Base-by-base conservation (phyloP, 2,797 vertebrate genomes). In the Pseudochirops corinnae region DNA sequence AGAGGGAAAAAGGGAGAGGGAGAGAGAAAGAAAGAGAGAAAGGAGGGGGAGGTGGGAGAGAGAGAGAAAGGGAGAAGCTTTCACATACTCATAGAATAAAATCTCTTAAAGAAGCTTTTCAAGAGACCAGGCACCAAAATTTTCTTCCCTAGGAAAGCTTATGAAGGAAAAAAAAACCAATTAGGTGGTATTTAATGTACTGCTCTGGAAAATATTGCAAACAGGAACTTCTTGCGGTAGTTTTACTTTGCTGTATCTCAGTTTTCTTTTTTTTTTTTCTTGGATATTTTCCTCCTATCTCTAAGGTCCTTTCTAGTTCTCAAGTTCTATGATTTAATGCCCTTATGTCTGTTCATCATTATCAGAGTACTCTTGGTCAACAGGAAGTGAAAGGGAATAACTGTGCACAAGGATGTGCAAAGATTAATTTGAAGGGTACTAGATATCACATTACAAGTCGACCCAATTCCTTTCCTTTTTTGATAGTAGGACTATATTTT, bases 61-160 rank as follows among this genome's bases (percentile, higher is more conserved):
- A 56, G 55, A 18, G 90, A 53, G 91, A 92, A 93, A 90, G 24
- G 55, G n/a, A 90, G 31, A 91, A 91, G n/a, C 18, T n/a, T 33
- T 87, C 96, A 92, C 55, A 29, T 93, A 58, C 92, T 87, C 95
- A 39, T 46, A 46, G 56, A 91, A 33, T 52, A 96, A 58, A 95
- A 28, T 55, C 24, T 16, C 91, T 60, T 92, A 93, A 52, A 94
- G 97, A 91, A 31, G 50, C 33, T 93, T 98, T 97, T 91, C 33
- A 94, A 74, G 92, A 93, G 94, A 90, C 10, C 62, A 93, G 82
- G 57, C 91, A 56, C 55, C 74, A 92, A 95, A 93, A 92, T 82
- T 94, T 92, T 67, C 74, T 82, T 82, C 21, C 39, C 7, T 24
- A 82, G 74, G n/a, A 82, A 82, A 46, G 46, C 18, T 82, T 46